Evolutionary conservation across 2,888 invertebrate species (phyloP).

Genomic region (Spodoptera exigua): DNA sequence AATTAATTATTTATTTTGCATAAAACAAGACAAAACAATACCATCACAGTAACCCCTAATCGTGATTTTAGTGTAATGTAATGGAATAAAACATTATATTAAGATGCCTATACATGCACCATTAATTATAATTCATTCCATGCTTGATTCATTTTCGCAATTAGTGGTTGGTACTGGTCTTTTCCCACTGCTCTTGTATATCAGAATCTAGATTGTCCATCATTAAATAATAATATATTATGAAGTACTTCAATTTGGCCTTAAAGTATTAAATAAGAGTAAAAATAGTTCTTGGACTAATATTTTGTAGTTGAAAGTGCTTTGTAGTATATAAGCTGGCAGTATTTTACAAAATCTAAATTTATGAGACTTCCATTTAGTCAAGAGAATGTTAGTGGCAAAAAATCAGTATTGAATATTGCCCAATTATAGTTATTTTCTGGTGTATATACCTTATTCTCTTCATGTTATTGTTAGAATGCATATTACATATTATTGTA

Average conservation of each 20-base stretch:
- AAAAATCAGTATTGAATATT: constrained; percentile 39
- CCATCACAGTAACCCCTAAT: too few relatives aligned
- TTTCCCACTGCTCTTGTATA: constrained; percentile 39
- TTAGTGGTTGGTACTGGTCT: constrained; percentile 40
- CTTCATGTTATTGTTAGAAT: constrained; percentile 9
- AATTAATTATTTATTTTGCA: too few relatives aligned
- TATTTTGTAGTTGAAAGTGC: constrained; percentile 24
- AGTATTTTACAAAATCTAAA: constrained; percentile 6
- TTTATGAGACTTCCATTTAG: not conserved
- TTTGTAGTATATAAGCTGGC: constrained; percentile 14
- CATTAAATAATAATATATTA: constrained; percentile 4
- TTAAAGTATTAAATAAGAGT: constrained; percentile 44
- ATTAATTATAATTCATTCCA: too few relatives aligned
- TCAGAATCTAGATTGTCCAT: constrained; percentile 10
- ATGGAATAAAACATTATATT: too few relatives aligned
- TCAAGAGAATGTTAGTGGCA: constrained; percentile 36
- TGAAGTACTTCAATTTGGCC: constrained; percentile 40
- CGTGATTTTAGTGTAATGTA: too few relatives aligned
- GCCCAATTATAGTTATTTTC: constrained; percentile 5
- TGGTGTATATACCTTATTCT: constrained; percentile 5
- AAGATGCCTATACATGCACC: too few relatives aligned
- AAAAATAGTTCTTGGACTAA: constrained; percentile 32
- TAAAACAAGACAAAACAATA: too few relatives aligned
- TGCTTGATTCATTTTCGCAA: constrained; percentile 11
- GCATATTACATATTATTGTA: not conserved